Percentiles rank a stretch among this genome's conserved stretches.
Conservation (phyloP, 2,113 vertebrate genomes). For the Pan troglodytes region DNA sequence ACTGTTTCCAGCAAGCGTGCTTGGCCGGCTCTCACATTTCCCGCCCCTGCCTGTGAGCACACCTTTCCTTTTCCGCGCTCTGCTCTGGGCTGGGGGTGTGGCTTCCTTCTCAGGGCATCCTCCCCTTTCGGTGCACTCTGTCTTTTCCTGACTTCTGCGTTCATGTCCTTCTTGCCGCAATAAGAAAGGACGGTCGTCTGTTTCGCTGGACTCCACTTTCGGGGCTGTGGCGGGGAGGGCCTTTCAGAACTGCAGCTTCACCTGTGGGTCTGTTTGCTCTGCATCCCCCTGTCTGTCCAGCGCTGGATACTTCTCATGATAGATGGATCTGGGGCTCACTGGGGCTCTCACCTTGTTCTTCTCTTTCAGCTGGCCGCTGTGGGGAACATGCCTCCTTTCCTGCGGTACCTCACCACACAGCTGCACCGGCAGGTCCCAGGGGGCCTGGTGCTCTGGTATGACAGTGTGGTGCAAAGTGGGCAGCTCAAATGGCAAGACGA, state of each 20-base stretch:
- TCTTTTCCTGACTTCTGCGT: neutral
- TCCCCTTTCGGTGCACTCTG: rapidly evolving
- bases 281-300: neutral
- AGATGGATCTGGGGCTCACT: rapidly evolving
- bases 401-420: conserved; percentile 87
- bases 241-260: neutral
- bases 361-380: conserved; percentile 83
- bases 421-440: conserved; percentile 85
- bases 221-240: neutral
- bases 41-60: neutral
- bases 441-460: conserved; percentile 95
- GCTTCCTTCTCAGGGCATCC: neutral
- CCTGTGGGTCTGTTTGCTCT: neutral
- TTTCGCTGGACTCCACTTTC: neutral
- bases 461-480: conserved; percentile 90
- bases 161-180: neutral
- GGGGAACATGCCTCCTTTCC: conserved; percentile 86
- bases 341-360: neutral
- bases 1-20: neutral
- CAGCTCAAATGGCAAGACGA: conserved; percentile 93
- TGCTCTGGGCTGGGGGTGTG: rapidly evolving
- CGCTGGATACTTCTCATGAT: rapidly evolving
- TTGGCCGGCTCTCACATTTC: neutral
- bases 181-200: rapidly evolving
- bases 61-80: rapidly evolving